Base-by-base conservation (phyloP, 2,797 vertebrate species). In the Esox masquinongy region DNA sequence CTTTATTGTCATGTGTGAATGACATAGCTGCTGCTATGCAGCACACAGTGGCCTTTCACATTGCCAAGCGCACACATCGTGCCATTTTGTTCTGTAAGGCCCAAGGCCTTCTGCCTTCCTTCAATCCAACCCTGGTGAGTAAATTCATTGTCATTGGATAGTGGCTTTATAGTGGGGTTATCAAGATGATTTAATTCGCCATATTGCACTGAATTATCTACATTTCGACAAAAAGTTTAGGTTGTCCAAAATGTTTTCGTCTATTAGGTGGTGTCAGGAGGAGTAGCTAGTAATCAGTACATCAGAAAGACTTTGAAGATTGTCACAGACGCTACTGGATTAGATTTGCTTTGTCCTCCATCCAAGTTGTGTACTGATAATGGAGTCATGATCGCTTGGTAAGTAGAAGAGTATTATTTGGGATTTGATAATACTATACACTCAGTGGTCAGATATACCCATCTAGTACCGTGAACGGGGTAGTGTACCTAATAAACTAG, bases 351-450 rank as follows among this genome's bases (percentile, higher is more conserved):
- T 39, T 98, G 96, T 81, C 97, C 98, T 76, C 96, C 97, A 0
- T 90, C 95, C 14, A 89, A 91, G 63, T 92, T 98, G 29, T 99
- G 98, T 91, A 97, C 97, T 0, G 98, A 99, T 85, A 99, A 99
- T 0, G 98, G 97, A 15, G 88, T 96, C 74, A 99, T 99, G 97
- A 95, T 99, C 69, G 97, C 98, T 11, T 99, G 98, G 98, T 99
- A 88, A 77, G 92, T 80, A 15, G 29, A 19, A 64, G 63, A 29
- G 5, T 17, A 31, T 64, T 26, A 64, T 15, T 31, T 64, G 12
- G 24, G 5, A 29, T 64, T 31, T 31, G 61, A 64, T 29, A 64
- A 31, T 56, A 56, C 53, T 59, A 17, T 64, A 31, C 5, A 17
- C 9, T 16, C 22, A 17, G 22, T 61, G 9, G 56, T 61, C 9